Conservation (phyloP, 1,140 invertebrate genomes). For the Venturia canescens region DNA sequence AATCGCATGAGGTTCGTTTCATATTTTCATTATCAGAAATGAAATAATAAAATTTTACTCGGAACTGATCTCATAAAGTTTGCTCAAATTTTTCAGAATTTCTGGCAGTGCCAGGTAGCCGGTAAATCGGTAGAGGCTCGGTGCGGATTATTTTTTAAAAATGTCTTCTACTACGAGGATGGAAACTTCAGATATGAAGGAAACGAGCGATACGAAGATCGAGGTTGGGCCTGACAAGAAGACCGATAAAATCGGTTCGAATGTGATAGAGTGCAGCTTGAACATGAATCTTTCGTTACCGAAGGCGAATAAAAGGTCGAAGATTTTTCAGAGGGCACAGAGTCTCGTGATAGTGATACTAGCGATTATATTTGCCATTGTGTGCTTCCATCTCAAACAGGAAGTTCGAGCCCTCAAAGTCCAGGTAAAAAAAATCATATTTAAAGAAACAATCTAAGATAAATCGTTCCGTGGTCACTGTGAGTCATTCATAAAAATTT, state of each 20-base stretch:
- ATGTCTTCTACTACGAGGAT: not conserved
- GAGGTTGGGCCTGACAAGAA: constrained; percentile 46
- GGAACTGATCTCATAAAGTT: no score
- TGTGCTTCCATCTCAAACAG: constrained; percentile 56
- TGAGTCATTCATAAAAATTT: not conserved
- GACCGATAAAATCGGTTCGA: constrained; percentile 49
- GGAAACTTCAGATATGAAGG: not conserved
- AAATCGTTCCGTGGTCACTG: not conserved
- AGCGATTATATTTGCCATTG: constrained; percentile 52
- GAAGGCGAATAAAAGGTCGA: constrained; percentile 57
- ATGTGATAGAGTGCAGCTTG: constrained; percentile 67
- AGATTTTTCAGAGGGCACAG: constrained; percentile 58
- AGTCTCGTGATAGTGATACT: constrained; percentile 54
- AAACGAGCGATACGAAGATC: constrained; percentile 49
- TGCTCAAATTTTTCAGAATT: not conserved
- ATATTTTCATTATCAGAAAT: no score
- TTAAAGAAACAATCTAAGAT: constrained; percentile 22
- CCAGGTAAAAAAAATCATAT: constrained; percentile 60
- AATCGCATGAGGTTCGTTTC: no score
- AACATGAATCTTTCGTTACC: constrained; percentile 67
- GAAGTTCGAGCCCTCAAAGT: constrained; percentile 60
- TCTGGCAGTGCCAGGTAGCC: not conserved
- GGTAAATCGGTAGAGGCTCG: not conserved
- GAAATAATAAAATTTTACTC: no score
- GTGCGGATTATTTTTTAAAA: constrained; percentile 8